Percentiles rank a stretch among this genome's conserved stretches.
phyloP scores from a whole-genome alignment of 2,113 vertebrate genomes.

The Dissostichus mawsoni region DNA sequence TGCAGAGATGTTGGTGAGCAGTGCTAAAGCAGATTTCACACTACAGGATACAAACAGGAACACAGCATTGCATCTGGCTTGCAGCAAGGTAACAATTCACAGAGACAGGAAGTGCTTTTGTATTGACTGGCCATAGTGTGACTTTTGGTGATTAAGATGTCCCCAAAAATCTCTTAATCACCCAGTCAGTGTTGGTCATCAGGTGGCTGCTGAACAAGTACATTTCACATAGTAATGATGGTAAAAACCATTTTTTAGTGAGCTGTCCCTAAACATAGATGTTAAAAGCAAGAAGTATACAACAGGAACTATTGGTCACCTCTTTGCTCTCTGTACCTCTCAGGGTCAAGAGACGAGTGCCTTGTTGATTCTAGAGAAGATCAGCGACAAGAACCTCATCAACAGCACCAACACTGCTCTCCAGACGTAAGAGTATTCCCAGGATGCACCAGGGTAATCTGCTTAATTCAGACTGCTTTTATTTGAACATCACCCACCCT shows the following conservation, averaged over 20 bases:
- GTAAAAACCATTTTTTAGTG: neutral
- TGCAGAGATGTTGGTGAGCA: constrained; percentile 96
- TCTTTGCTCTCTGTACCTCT: constrained; percentile 13
- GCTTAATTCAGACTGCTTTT: neutral
- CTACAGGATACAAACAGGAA: constrained; percentile 93
- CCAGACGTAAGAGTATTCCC: constrained; percentile 87
- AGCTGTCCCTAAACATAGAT: neutral
- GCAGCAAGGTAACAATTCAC: constrained; percentile 90
- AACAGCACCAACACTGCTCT: constrained; percentile 95
- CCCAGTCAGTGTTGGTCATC: neutral
- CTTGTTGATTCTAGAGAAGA: constrained; percentile 99
- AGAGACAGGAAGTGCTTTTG: neutral
- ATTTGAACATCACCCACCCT: constrained; percentile 3
- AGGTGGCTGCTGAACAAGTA: neutral
- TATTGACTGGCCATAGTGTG: neutral
- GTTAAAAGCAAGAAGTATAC: neutral
- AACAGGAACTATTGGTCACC: neutral
- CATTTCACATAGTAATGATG: neutral
- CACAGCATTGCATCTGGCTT: constrained; percentile 97
- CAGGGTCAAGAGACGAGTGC: constrained; percentile 99
- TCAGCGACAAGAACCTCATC: constrained; percentile 94
- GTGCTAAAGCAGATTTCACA: constrained; percentile 94
- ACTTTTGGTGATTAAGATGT: neutral
- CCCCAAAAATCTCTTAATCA: neutral
- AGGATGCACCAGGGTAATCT: neutral